phyloP scores from a whole-genome alignment of 2,797 vertebrate genomes.

The Oophaga sylvatica region DNA sequence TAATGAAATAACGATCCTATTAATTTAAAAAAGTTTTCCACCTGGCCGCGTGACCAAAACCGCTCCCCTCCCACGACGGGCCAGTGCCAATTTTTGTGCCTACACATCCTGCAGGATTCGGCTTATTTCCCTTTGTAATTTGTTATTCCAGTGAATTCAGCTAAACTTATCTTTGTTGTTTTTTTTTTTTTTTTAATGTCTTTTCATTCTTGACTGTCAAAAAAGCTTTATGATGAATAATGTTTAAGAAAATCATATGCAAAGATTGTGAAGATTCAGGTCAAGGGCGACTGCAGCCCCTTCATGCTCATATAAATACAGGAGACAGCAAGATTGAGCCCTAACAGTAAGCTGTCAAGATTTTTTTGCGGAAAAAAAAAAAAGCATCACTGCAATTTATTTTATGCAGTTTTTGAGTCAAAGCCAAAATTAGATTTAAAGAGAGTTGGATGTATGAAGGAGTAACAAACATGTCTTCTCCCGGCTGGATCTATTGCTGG shows the following conservation, averaged over 20 bases:
- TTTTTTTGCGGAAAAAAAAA: too few species aligned
- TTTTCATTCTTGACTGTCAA: slow-evolving; percentile 7
- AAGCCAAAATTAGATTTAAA: too few species aligned
- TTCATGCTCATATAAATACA: neutral
- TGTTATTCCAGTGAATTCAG: neutral
- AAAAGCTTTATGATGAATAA: neutral
- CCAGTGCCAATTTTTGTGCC: neutral
- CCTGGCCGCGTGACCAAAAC: neutral
- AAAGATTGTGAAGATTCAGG: slow-evolving; percentile 1
- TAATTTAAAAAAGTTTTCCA: neutral
- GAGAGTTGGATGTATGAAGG: too few species aligned
- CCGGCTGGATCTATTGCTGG: too few species aligned
- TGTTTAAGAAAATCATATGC: neutral
- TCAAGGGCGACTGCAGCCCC: neutral
- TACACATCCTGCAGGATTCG: neutral
- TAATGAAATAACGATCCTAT: neutral
- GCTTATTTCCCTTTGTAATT: too few species aligned
- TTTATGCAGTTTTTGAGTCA: too few species aligned
- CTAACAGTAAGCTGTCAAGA: neutral
- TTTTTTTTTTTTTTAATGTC: neutral
- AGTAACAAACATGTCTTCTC: too few species aligned
- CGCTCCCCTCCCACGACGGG: too few species aligned
- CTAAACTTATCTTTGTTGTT: neutral
- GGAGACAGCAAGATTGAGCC: neutral
- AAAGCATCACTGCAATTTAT: too few species aligned